Percentiles rank a stretch among this genome's conserved stretches.
Evolutionary conservation across 2,797 vertebrate genomes (phyloP).

Genomic region (Myripristis jacobus): DNA sequence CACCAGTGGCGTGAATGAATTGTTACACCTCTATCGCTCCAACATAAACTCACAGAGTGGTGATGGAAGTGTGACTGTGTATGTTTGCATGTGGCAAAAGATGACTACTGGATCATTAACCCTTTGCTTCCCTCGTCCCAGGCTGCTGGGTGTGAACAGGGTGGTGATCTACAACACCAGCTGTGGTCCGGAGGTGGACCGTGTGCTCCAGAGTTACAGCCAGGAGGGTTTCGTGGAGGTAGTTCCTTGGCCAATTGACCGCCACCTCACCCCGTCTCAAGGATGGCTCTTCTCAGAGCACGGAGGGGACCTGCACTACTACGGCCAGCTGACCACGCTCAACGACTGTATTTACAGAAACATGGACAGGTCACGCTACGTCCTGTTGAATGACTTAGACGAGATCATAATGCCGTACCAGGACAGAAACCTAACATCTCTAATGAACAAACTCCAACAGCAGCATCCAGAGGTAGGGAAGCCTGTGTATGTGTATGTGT

Average conservation of each 20-base stretch:
- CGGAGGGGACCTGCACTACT: constrained; percentile 76
- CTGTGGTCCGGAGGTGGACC: constrained; percentile 59
- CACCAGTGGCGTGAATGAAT: too few species aligned
- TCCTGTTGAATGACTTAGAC: constrained; percentile 77
- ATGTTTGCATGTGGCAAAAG: too few species aligned
- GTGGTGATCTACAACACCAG: constrained; percentile 78
- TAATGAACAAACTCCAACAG: constrained; percentile 64
- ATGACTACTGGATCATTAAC: background rate
- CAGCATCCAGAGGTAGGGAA: constrained; percentile 50
- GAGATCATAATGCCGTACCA: constrained; percentile 76
- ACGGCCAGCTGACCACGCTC: constrained; percentile 72
- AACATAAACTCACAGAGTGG: too few species aligned
- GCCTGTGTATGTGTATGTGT: background rate
- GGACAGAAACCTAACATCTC: constrained; percentile 49
- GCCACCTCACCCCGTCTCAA: constrained; percentile 49
- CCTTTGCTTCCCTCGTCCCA: constrained; percentile 3
- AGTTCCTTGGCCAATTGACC: constrained; percentile 71
- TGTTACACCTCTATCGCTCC: too few species aligned
- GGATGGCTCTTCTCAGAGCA: constrained; percentile 42
- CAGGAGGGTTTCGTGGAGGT: constrained; percentile 72
- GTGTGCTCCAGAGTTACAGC: constrained; percentile 62
- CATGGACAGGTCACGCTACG: constrained; percentile 72
- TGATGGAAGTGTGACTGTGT: too few species aligned
- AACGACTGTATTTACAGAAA: constrained; percentile 80
- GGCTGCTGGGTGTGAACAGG: constrained; percentile 70